Evolutionary conservation across 1,140 invertebrate species (phyloP), one percentile per base, ranked within the genome.

Genomic region (Orussus abietinus): DNA sequence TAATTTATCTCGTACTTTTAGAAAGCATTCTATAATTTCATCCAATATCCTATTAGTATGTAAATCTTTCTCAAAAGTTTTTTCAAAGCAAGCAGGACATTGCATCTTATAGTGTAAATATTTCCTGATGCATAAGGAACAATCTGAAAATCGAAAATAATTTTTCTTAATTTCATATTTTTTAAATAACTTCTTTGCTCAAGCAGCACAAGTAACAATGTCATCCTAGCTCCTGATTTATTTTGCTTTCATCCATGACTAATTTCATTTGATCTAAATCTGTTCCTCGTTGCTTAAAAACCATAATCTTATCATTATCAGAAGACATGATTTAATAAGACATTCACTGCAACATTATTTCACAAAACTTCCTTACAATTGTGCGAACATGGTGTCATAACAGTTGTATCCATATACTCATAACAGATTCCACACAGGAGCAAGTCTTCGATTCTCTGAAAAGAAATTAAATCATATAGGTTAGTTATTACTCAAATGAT

Each of bases 101-200:
- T 76, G 66, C 0, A 66, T 69, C 57, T 76, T 77, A 29, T 75
- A 77, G 38, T 70, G 67, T 30, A 80, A 62, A 49, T 72, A 78
- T 31, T 73, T 75, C 43, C 78, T 62, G 21, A 80, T 79, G 38
- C 79, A 80, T 5, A 78, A 30, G 0, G 77, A 79, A 54, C 79
- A 80, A 65, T 76, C 79, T 80, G 53, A 31, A 69, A 63, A 61
- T 36, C 38, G 49, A 46, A 47, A 35, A 37, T 11, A 20, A n/a
- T 0, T 13, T 22, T 19, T 36, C 13, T 22, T n/a, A n/a, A n/a
- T n/a, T n/a, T n/a, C n/a, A n/a, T n/a, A n/a, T n/a, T n/a, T n/a
- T n/a, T n/a, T n/a, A n/a, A n/a, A n/a, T n/a, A n/a, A n/a, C n/a
- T n/a, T n/a, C n/a, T n/a, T n/a, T n/a, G n/a, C n/a, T n/a, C n/a